Conservation (phyloP, 2,888 invertebrate species). For the Brenthis daphne region DNA sequence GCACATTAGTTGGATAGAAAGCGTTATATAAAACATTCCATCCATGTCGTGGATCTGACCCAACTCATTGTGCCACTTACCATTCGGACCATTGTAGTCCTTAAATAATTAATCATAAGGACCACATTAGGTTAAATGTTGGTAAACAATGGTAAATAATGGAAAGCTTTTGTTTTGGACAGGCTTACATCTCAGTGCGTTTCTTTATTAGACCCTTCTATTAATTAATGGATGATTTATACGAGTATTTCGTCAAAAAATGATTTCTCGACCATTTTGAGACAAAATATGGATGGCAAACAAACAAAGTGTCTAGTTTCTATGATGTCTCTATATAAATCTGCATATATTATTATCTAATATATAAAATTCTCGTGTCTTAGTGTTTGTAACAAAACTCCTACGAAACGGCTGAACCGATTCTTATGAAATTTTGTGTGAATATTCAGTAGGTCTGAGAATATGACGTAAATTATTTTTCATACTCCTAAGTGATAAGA, state of each 20-base stretch:
- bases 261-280: background rate
- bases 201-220: conserved; percentile 36
- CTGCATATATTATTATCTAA: too few relatives aligned
- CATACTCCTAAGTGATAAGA: too few relatives aligned
- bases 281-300: too few relatives aligned
- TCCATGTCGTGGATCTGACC: conserved; percentile 32
- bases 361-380: too few relatives aligned
- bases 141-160: conserved; percentile 35
- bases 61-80: conserved; percentile 37
- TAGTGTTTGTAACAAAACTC: too few relatives aligned
- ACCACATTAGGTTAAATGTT: conserved; percentile 17
- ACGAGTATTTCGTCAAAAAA: conserved; percentile 1
- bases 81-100: conserved; percentile 27
- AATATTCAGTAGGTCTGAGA: too few relatives aligned
- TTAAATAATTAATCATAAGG: conserved; percentile 32
- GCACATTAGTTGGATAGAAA: conserved; percentile 27
- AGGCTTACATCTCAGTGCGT: conserved; percentile 37
- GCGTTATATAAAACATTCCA: conserved; percentile 32
- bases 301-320: too few relatives aligned
- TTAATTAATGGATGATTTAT: conserved; percentile 23
- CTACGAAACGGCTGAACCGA: too few relatives aligned
- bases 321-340: too few relatives aligned
- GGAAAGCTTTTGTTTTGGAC: conserved; percentile 35
- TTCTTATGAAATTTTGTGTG: too few relatives aligned
- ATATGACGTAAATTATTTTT: too few relatives aligned